Evolutionary conservation across 2,797 vertebrate species (phyloP), one percentile per base, ranked within the genome.

Genomic region (Clamator glandarius): DNA sequence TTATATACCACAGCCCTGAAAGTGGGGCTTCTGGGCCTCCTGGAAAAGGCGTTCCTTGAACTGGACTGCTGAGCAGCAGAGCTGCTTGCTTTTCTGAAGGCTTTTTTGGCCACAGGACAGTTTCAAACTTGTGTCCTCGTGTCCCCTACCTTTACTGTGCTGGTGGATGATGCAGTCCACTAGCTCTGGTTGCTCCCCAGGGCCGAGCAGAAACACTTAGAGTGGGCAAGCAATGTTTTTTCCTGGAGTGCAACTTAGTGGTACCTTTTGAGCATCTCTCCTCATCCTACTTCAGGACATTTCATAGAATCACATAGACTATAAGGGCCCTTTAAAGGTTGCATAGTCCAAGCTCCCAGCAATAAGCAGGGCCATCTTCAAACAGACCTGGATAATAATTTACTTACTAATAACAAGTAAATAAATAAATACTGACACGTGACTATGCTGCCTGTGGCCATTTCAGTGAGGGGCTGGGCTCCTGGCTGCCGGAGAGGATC

Each of bases 331-430:
- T 68, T 39, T 82, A 50, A 55, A 76, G 4, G 1, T 79, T 15
- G 9, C 44, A 12, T 50, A 36, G 17, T 50, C 4, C 5, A 4
- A 8, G 5, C n/a, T 2, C 6, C 2, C 3, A 64, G 25, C 33
- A 36, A 5, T 3, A 1, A 90, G 8, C 21, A 46, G 12, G 25
- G 6, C 5, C 6, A 8, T 23, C 25, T 72, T 72, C 35, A 50
- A 15, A 5, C 62, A 29, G 13, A 73, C 76, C 7, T 31, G 8
- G 25, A 41, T 52, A 82, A 29, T 76, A 28, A 6, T 69, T 75
- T 84, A 46, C 20, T 31, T 50, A 16, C 17, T 48, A 69, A 7
- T 42, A 48, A 44, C 1, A 1, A 20, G 4, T 50, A 57, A 88
- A 67, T 95, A 84, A 84, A 64, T 58, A 46, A 39, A 3, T 67